Base-by-base conservation (phyloP, 2,888 invertebrate species). In the Thymelicus sylvestris region DNA sequence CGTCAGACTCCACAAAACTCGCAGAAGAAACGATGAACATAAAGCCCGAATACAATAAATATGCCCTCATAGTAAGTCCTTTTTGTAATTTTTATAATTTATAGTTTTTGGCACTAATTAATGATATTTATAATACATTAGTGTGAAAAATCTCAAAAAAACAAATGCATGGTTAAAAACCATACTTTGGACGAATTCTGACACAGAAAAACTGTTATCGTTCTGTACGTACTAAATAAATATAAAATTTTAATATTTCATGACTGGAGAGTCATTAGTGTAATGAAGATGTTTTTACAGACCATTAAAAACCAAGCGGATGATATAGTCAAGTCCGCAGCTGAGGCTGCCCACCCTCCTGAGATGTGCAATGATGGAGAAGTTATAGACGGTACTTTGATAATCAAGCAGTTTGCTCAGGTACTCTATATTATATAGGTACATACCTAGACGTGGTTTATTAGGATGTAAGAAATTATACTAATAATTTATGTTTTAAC, bases 401-500 rank as follows among this genome's bases (percentile, higher is more conserved):
- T 82, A 13, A 81, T 89, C 0, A 84, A 87, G 19, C 77, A 81
- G 38, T 89, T 88, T 60, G 86, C 84, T 74, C 82, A 83, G 84
- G 90, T 88, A 67, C 72, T 44, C 44, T 65, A 10, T 12, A 2
- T 44, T 44, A 12, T 4, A 12, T 12, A n/a, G n/a, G n/a, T n/a
- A 44, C 19, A 19, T 19, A 8, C 1, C 12, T 12, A 8, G 4
- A 4, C 44, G 5, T 31, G 31, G 31, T 31, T 31, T 31, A 31
- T 31, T 31, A 3, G 5, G 31, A 31, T 41, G 41, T 41, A 7
- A 3, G 52, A n/a, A 15, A 52, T 52, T 3, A 52, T 15, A 19
- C 19, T 7, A 12, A 1, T 52, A 15, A 15, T 15, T 44, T 52
- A 52, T 19, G 5, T 24, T 4, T 24, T 24, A 2, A 12, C 4